Percentiles rank a stretch among this genome's conserved stretches.
These are phyloP conservation scores for Diaphora mendica DNA, from an alignment of 2,888 invertebrate genomes.

Conservation along the genomic window DNA sequence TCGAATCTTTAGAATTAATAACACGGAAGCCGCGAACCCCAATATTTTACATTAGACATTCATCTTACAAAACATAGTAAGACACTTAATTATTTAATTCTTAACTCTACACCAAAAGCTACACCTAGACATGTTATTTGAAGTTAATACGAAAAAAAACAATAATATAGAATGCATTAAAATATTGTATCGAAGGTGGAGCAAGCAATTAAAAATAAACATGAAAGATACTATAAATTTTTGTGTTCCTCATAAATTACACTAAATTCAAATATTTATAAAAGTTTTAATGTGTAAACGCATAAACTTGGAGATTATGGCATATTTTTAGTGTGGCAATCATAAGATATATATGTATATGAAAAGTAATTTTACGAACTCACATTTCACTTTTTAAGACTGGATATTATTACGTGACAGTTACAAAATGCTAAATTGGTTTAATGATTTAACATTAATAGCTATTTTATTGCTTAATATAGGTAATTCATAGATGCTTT, in stretches of 20 bases:
- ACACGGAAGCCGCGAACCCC: not conserved
- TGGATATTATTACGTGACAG: not conserved
- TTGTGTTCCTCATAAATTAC: slow-evolving; percentile 16
- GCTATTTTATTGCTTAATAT: not conserved
- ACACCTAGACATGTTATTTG: slow-evolving; percentile 29
- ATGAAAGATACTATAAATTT: slow-evolving; percentile 10
- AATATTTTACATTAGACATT: slow-evolving; percentile 2
- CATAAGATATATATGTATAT: slow-evolving; percentile 2
- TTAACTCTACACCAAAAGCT: slow-evolving; percentile 34
- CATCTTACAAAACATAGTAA: not conserved
- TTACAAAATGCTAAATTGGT: not conserved
- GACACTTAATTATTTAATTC: slow-evolving; percentile 24
- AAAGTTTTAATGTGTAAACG: slow-evolving; percentile 18
- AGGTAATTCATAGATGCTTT: not conserved
- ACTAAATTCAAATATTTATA: slow-evolving; percentile 10
- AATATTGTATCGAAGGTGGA: not conserved
- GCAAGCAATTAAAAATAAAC: slow-evolving; percentile 32
- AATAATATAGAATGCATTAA: slow-evolving; percentile 9
- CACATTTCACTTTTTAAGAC: slow-evolving; percentile 13
- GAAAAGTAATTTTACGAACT: slow-evolving; percentile 19
- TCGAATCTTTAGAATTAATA: not conserved
- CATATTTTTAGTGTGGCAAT: slow-evolving; percentile 3
- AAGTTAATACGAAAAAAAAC: slow-evolving; percentile 23
- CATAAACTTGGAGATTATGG: slow-evolving; percentile 15
- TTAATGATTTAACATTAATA: not conserved